Evolutionary conservation across 2,113 vertebrate species (phyloP).

Genomic region (Chaetura pelagica): DNA sequence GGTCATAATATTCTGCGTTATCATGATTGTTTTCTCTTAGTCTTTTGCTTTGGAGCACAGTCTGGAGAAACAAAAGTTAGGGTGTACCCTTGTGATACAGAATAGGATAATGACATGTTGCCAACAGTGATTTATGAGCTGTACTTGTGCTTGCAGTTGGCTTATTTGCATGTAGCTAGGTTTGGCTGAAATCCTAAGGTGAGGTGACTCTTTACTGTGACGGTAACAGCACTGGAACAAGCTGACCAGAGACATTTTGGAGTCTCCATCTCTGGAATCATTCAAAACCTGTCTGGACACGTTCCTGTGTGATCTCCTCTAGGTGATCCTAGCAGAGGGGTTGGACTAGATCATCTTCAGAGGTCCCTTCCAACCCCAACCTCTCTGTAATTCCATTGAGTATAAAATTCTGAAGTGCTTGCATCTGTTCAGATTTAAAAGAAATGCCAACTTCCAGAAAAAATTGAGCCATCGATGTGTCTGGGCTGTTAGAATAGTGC

Average conservation of each 20-base stretch:
- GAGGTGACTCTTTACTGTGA: too few species aligned
- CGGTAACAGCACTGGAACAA: too few species aligned
- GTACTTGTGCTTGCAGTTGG: not conserved
- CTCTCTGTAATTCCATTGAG: too few species aligned
- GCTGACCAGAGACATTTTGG: too few species aligned
- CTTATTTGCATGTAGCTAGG: not conserved
- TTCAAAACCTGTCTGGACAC: too few species aligned
- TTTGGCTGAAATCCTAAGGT: not conserved
- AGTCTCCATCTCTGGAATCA: too few species aligned
- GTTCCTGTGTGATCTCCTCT: too few species aligned
- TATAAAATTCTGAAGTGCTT: not conserved
- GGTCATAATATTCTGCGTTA: not conserved
- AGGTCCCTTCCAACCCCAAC: too few species aligned
- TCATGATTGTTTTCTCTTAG: not conserved
- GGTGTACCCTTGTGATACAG: not conserved
- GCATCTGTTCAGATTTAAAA: not conserved
- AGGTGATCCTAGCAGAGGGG: too few species aligned
- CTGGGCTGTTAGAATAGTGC: not conserved
- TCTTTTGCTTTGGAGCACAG: not conserved
- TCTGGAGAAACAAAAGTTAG: not conserved
- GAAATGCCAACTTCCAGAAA: not conserved
- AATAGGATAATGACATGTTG: not conserved
- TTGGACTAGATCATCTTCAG: too few species aligned
- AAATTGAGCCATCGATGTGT: not conserved
- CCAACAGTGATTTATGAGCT: not conserved